These are phyloP conservation scores for Tichodroma muraria DNA, from an alignment of 2,113 vertebrate genomes.

Conservation along the genomic window DNA sequence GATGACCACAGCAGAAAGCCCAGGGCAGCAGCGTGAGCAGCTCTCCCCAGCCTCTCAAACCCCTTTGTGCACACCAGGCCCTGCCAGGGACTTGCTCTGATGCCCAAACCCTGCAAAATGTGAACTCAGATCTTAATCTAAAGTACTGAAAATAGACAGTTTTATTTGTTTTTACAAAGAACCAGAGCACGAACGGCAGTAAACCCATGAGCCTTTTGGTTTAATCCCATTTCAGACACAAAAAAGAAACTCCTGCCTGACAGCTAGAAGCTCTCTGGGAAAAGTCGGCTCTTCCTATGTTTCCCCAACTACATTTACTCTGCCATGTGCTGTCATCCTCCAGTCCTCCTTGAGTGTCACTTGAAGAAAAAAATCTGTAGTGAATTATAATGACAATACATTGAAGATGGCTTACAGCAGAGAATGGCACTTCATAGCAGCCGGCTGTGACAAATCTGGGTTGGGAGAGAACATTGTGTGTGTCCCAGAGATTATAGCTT, in stretches of 20 bases:
- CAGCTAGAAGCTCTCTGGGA: background rate
- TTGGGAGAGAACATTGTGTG: constrained; percentile 11
- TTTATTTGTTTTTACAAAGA: background rate
- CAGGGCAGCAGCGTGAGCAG: rapidly evolving
- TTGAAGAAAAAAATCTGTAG: constrained; percentile 8
- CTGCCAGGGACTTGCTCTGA: background rate
- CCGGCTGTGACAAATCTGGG: constrained; percentile 10
- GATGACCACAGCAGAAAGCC: background rate
- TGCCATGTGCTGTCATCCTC: constrained; percentile 14
- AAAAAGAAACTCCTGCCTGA: background rate
- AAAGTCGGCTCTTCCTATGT: background rate
- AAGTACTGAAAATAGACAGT: background rate
- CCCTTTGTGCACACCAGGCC: background rate
- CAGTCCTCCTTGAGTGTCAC: background rate
- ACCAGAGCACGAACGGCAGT: background rate
- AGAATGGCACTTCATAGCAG: background rate
- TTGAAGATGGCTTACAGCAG: constrained; percentile 2
- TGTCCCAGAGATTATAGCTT: constrained; percentile 11
- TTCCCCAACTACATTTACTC: constrained; percentile 11
- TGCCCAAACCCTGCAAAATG: background rate
- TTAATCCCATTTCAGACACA: constrained; percentile 18
- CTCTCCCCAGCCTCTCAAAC: background rate
- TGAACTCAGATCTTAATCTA: background rate
- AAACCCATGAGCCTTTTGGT: background rate
- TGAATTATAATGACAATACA: constrained; percentile 23